phyloP scores from a whole-genome alignment of 2,888 invertebrate genomes.

The Ditylenchus weischeri region DNA sequence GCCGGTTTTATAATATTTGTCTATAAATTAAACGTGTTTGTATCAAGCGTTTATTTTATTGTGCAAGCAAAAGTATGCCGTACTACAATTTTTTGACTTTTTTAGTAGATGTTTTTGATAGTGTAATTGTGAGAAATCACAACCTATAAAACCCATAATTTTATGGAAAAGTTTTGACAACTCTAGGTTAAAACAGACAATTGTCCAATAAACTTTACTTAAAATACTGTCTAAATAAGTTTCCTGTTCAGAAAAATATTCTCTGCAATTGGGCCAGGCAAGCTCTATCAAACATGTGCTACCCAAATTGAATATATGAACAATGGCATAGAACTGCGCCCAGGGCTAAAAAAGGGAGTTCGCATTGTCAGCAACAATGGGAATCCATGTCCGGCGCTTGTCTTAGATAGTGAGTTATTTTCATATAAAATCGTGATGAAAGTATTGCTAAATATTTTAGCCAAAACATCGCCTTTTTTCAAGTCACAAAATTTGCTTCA shows the following conservation, averaged over 20 bases:
- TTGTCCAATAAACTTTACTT: too few species aligned
- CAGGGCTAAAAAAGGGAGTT: background rate
- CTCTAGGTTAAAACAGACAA: too few species aligned
- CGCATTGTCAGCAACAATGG: background rate
- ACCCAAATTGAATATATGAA: background rate
- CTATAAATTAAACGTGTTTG: too few species aligned
- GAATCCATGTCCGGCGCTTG: background rate
- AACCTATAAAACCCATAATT: too few species aligned
- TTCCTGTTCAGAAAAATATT: background rate
- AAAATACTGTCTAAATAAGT: too few species aligned
- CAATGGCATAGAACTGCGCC: background rate
- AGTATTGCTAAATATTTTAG: background rate
- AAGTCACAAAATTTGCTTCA: conserved; percentile 2
- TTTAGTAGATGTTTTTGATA: too few species aligned
- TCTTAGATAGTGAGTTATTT: background rate
- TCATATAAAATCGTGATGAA: background rate
- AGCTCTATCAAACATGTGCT: background rate
- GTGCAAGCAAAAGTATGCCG: background rate
- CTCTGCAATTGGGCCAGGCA: background rate
- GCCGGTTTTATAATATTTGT: too few species aligned
- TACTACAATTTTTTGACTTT: too few species aligned
- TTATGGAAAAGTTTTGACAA: too few species aligned
- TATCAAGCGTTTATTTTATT: too few species aligned
- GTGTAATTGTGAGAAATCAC: too few species aligned
- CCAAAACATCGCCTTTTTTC: background rate